A percentile compares a stretch with the other conserved stretches of the same genome.
phyloP scores from a whole-genome alignment of 23 tunicate genomes.

The Trididemnum clinides region DNA sequence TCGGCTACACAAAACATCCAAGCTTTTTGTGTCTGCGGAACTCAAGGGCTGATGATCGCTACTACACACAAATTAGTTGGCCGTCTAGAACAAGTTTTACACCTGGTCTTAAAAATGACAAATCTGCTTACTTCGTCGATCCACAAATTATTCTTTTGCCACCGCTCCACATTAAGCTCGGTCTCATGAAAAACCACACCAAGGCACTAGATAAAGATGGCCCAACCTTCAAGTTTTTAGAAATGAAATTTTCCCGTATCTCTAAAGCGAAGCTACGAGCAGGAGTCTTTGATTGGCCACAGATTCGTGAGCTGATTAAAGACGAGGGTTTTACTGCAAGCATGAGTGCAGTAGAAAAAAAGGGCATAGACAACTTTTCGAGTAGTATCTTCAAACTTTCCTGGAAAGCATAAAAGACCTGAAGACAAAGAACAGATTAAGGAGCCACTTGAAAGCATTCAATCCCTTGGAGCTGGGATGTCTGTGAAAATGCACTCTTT shows the following conservation, averaged over 20 bases:
- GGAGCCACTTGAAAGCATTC: slow-evolving; percentile 26
- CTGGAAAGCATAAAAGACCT: slow-evolving; percentile 36
- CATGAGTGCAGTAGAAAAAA: slow-evolving; percentile 38
- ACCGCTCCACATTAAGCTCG: slow-evolving; percentile 41
- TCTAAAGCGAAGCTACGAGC: slow-evolving; percentile 48
- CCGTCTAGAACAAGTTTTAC: slow-evolving; percentile 39
- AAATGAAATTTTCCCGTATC: slow-evolving; percentile 35
- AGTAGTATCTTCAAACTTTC: slow-evolving; percentile 30
- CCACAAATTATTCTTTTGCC: slow-evolving; percentile 41
- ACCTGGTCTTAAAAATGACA: slow-evolving; percentile 41
- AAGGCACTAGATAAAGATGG: slow-evolving; percentile 46
- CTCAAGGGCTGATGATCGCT: slow-evolving; percentile 20
- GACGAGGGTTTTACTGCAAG: slow-evolving; percentile 35
- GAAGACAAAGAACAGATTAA: slow-evolving; percentile 20
- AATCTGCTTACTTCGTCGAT: slow-evolving; percentile 38
- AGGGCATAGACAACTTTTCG: slow-evolving; percentile 51
- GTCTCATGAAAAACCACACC: slow-evolving; percentile 39
- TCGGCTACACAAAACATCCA: slow-evolving; percentile 27
- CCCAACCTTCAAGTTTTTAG: slow-evolving; percentile 26
- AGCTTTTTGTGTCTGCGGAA: slow-evolving; percentile 30
- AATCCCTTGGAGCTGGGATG: slow-evolving; percentile 44
- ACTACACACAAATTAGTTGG: slow-evolving; percentile 28
- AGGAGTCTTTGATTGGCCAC: slow-evolving; percentile 36
- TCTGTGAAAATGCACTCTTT: slow-evolving; percentile 32
- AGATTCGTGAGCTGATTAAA: slow-evolving; percentile 37